These are phyloP conservation scores for Ancistrus triradiatus DNA, from an alignment of 2,113 vertebrate species.

Conservation along the genomic window DNA sequence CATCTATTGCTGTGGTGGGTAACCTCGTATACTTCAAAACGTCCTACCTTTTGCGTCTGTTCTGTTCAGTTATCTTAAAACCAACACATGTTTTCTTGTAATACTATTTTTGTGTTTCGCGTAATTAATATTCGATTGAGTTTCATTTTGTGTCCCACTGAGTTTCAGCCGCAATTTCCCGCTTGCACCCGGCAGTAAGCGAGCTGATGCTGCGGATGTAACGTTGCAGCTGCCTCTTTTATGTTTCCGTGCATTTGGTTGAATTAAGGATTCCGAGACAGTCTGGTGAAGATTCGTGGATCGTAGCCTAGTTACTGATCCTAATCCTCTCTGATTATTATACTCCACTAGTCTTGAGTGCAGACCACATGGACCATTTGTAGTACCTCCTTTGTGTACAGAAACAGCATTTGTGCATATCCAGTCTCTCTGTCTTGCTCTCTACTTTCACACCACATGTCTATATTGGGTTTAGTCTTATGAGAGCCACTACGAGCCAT, in stretches of 20 bases:
- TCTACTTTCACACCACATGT: neutral
- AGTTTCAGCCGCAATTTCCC: slow-evolving; percentile 7
- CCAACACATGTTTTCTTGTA: too few relatives aligned
- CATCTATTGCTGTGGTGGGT: slow-evolving; percentile 78
- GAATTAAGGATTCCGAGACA: neutral
- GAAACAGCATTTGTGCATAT: slow-evolving; percentile 2
- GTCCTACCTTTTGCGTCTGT: neutral
- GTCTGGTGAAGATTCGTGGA: neutral
- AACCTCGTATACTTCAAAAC: neutral
- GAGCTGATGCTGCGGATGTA: slow-evolving; percentile 17
- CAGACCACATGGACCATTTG: slow-evolving; percentile 18
- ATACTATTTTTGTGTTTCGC: too few relatives aligned
- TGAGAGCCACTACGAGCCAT: too few relatives aligned
- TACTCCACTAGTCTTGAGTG: neutral
- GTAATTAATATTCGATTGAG: too few relatives aligned
- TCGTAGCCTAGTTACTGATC: neutral
- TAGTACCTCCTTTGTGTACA: slow-evolving; percentile 25
- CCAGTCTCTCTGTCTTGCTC: neutral
- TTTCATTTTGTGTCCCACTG: neutral
- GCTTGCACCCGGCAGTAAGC: neutral
- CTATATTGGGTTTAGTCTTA: neutral
- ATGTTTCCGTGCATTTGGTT: neutral
- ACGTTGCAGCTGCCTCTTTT: neutral
- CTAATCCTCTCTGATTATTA: neutral
- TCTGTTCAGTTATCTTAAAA: neutral